Percentiles rank a stretch among this genome's conserved stretches.
Evolutionary conservation across 2,888 invertebrate species (phyloP).

Genomic region (Pachymerium ferrugineum): DNA sequence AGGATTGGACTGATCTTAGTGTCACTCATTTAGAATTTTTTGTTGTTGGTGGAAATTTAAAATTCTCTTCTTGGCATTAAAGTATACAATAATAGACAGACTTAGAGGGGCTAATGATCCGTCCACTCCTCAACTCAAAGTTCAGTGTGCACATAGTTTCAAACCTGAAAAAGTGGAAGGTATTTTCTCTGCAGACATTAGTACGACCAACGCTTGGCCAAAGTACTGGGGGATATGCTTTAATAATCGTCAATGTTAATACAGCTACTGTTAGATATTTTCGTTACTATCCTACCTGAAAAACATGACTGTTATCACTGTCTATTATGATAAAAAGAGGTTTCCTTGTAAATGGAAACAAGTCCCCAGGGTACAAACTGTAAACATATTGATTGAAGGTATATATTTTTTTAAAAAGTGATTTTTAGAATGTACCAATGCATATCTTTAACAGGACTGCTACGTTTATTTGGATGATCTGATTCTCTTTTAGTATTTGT

Average conservation of each 20-base stretch:
- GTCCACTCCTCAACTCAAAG: no score
- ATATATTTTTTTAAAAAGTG: background rate
- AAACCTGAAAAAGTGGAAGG: constrained; percentile 80
- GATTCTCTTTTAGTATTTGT: constrained; percentile 80
- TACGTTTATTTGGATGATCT: constrained; percentile 49
- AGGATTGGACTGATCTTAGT: no score
- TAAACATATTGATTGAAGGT: background rate
- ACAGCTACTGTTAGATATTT: background rate
- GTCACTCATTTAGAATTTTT: no score
- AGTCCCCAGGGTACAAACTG: constrained; percentile 80
- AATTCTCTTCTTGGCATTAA: no score
- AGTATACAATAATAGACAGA: no score
- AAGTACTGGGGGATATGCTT: constrained; percentile 83
- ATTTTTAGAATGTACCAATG: constrained; percentile 50
- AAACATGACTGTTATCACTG: constrained; percentile 89
- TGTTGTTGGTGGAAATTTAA: background rate
- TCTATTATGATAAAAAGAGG: constrained; percentile 91
- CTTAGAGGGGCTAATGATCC: no score
- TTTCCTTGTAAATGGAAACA: constrained; percentile 85
- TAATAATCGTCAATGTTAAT: constrained; percentile 35
- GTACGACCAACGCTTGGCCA: constrained; percentile 84
- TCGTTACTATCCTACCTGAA: constrained; percentile 50
- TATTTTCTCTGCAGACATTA: constrained; percentile 88
- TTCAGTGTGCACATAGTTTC: constrained; percentile 38
- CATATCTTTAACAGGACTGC: constrained; percentile 51